Percentiles rank a stretch among this genome's conserved stretches.
These are phyloP conservation scores for Halyomorpha halys DNA, from an alignment of 1,140 invertebrate genomes.

Conservation along the genomic window DNA sequence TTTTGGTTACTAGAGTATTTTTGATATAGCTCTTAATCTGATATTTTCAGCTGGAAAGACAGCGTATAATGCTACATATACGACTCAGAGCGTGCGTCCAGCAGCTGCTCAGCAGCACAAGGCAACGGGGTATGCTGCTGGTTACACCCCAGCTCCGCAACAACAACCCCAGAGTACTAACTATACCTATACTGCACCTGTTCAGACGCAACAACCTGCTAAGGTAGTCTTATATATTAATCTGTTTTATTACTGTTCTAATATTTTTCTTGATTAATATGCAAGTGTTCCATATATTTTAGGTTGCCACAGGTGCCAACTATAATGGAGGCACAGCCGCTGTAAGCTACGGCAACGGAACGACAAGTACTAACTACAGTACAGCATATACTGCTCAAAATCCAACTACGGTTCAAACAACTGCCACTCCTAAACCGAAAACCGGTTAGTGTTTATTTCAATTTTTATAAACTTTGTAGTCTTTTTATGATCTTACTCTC, in stretches of 20 bases:
- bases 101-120: slow-evolving; percentile 32
- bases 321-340: slow-evolving; percentile 18
- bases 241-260: not conserved
- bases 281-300: not conserved
- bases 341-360: slow-evolving; percentile 17
- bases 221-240: slow-evolving; percentile 17
- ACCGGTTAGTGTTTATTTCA: slow-evolving; percentile 17
- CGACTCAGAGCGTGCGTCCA: slow-evolving; percentile 49
- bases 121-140: slow-evolving; percentile 21
- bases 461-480: not conserved
- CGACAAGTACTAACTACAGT: slow-evolving; percentile 17
- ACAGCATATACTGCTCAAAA: slow-evolving; percentile 23
- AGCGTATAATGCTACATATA: slow-evolving; percentile 49
- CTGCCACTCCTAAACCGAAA: slow-evolving; percentile 27
- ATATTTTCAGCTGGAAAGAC: slow-evolving; percentile 39
- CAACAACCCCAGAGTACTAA: slow-evolving; percentile 27
- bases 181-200: slow-evolving; percentile 26
- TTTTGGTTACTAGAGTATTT: too few species aligned
- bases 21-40: too few species aligned
- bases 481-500: too few species aligned
- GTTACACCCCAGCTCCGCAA: slow-evolving; percentile 24
- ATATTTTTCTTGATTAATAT: not conserved
- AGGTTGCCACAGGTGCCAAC: slow-evolving; percentile 10
- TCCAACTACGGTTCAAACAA: slow-evolving; percentile 35
- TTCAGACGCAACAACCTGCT: slow-evolving; percentile 20